phyloP scores from a whole-genome alignment of 2,113 vertebrate species.

The Equus quagga region DNA sequence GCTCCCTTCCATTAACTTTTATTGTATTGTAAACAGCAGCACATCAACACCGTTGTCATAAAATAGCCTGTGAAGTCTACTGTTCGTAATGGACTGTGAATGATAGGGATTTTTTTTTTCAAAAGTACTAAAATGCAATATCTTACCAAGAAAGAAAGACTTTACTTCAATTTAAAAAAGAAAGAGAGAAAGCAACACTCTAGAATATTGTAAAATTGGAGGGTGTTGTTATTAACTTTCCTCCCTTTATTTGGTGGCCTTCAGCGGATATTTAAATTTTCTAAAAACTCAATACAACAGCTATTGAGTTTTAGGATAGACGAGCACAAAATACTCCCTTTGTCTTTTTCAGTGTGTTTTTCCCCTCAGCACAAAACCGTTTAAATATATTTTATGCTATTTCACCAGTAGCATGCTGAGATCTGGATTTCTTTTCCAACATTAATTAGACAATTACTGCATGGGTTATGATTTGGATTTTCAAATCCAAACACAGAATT shows the following conservation, averaged over 20 bases:
- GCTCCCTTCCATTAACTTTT: slow-evolving; percentile 79
- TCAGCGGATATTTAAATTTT: not conserved
- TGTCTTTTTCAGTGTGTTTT: not conserved
- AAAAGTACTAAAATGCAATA: slow-evolving; percentile 21
- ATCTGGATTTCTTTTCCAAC: not conserved
- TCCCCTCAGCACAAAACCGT: not conserved
- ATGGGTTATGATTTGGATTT: not conserved
- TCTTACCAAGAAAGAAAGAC: not conserved
- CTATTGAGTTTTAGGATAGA: not conserved
- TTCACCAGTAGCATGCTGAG: not conserved
- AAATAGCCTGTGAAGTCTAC: slow-evolving; percentile 67
- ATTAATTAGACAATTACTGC: slow-evolving; percentile 50
- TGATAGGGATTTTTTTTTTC: not conserved
- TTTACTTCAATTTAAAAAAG: not conserved
- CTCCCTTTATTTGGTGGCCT: not conserved
- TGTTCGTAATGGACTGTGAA: slow-evolving; percentile 61
- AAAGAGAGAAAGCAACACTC: not conserved
- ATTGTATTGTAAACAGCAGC: slow-evolving; percentile 73
- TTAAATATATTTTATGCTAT: not conserved
- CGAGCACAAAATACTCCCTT: not conserved
- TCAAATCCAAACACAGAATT: not conserved
- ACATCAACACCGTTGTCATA: slow-evolving; percentile 56
- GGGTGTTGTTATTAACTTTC: not conserved
- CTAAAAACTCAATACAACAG: not conserved
- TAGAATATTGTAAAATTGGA: slow-evolving; percentile 22